Conservation (phyloP, 2,113 vertebrate genomes). For the Setophaga petechia region DNA sequence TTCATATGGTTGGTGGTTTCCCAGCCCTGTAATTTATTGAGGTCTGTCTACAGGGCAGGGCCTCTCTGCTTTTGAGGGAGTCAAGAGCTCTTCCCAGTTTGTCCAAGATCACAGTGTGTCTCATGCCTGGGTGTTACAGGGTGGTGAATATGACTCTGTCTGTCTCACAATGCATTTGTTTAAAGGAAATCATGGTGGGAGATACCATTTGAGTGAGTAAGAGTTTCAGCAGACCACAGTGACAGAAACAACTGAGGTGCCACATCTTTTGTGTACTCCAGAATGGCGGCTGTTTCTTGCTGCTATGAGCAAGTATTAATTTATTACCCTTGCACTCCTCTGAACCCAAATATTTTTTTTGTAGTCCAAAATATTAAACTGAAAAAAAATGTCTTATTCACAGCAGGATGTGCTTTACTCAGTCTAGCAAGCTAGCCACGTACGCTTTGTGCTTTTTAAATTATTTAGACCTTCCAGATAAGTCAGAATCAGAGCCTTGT, state of each 20-base stretch:
- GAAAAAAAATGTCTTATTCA: constrained; percentile 56
- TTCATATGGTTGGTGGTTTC: not conserved
- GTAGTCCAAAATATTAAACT: constrained; percentile 47
- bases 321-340: not conserved
- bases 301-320: not conserved
- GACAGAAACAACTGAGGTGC: not conserved
- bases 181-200: not conserved
- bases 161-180: not conserved
- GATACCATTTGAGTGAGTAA: not conserved
- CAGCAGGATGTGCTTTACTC: constrained; percentile 59
- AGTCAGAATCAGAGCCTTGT: constrained; percentile 68
- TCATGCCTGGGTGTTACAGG: not conserved
- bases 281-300: not conserved
- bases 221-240: not conserved
- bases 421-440: constrained; percentile 40
- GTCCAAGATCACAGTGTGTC: not conserved
- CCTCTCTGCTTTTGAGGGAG: too few relatives aligned
- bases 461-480: constrained; percentile 74
- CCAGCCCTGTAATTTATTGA: not conserved
- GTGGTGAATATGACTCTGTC: too few relatives aligned
- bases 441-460: constrained; percentile 73
- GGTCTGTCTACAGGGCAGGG: not conserved
- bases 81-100: not conserved
- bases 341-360: constrained; percentile 20
- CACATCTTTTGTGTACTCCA: not conserved